phyloP scores from a whole-genome alignment of 2,888 invertebrate species.

The Phytoseiulus persimilis region DNA sequence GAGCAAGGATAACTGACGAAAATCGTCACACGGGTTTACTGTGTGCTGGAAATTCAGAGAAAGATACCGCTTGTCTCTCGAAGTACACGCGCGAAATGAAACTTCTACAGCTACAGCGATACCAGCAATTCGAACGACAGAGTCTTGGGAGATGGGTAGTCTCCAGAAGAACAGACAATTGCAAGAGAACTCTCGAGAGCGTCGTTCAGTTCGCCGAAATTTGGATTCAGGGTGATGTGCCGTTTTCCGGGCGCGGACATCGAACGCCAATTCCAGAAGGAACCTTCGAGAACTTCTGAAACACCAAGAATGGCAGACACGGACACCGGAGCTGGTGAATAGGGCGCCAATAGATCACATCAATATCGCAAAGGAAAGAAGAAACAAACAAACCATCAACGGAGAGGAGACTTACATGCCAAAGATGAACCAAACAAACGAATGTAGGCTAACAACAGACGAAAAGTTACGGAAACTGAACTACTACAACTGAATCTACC shows the following conservation, averaged over 20 bases:
- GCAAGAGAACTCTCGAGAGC: not conserved
- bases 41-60: not conserved
- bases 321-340: constrained; percentile 34
- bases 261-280: not conserved
- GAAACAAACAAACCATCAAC: not conserved
- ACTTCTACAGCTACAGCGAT: not conserved
- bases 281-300: not conserved
- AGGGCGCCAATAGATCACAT: constrained; percentile 30
- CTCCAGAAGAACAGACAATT: not conserved
- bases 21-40: not conserved
- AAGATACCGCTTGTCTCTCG: not conserved
- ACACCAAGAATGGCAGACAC: not conserved
- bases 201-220: not conserved
- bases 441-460: not conserved
- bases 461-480: not conserved
- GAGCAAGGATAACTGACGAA: not conserved
- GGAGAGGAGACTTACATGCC: not conserved
- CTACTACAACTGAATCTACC: constrained; percentile 13
- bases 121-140: not conserved
- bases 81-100: not conserved
- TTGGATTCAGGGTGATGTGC: not conserved
- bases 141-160: not conserved
- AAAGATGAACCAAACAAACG: not conserved
- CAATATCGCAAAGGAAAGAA: not conserved
- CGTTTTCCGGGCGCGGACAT: not conserved